A percentile compares a stretch with the other conserved stretches of the same genome.
These are phyloP conservation scores for Balaeniceps rex DNA, from an alignment of 2,113 vertebrate genomes.

Conservation along the genomic window DNA sequence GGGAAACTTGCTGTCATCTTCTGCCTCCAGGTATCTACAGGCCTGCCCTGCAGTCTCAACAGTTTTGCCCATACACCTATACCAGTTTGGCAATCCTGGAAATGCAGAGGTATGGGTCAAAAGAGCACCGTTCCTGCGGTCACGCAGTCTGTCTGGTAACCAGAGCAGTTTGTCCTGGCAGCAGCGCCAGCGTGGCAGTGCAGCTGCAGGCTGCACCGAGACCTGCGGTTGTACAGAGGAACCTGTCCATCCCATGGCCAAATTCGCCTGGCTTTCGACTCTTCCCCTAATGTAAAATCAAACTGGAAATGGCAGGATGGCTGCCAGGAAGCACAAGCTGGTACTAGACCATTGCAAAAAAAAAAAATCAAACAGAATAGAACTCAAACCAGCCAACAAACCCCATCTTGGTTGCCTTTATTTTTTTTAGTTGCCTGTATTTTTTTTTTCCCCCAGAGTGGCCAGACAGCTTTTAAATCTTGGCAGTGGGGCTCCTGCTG, in stretches of 20 bases:
- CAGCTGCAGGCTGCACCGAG: background rate
- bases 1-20: background rate
- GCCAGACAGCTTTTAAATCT: background rate
- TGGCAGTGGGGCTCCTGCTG: background rate
- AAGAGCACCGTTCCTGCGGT: background rate
- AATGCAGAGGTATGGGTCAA: background rate
- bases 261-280: background rate
- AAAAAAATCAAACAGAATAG: background rate
- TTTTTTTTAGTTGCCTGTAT: background rate
- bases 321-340: background rate
- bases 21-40: background rate
- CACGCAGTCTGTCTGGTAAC: background rate
- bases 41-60: background rate
- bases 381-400: background rate
- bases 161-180: background rate
- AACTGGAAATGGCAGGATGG: background rate
- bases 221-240: background rate
- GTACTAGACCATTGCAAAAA: background rate
- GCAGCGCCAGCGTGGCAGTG: background rate
- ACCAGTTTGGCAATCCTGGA: background rate
- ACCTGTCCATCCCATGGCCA: background rate
- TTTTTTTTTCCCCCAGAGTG: background rate
- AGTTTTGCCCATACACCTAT: background rate
- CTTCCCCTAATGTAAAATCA: background rate
- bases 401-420: background rate